phyloP scores from a whole-genome alignment of 2,888 invertebrate species.

The Anthophora plumipes region DNA sequence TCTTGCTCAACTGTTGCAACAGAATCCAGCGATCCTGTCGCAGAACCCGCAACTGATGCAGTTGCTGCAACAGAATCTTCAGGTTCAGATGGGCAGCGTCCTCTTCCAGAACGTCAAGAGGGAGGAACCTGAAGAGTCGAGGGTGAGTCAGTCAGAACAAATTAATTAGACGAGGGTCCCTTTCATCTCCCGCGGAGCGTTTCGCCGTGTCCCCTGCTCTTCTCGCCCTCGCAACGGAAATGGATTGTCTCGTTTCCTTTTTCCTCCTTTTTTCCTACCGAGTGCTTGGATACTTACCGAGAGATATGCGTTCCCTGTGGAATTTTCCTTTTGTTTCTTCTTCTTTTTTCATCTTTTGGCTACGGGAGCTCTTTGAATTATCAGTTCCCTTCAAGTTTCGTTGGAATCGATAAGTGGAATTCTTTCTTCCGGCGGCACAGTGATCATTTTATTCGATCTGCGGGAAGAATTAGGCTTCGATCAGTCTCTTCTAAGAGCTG shows the following conservation, averaged over 20 bases:
- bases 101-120: constrained; percentile 78
- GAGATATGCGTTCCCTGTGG: neutral
- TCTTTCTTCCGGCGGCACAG: neutral
- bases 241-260: constrained; percentile 44
- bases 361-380: neutral
- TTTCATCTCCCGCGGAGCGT: constrained; percentile 37
- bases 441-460: neutral
- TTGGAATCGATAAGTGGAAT: neutral
- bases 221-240: constrained; percentile 35
- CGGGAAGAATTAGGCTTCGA: no score
- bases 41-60: constrained; percentile 83
- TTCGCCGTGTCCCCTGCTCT: constrained; percentile 11
- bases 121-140: constrained; percentile 80
- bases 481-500: no score
- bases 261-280: constrained; percentile 9
- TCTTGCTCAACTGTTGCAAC: constrained; percentile 81
- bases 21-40: constrained; percentile 81
- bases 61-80: constrained; percentile 82
- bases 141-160: constrained; percentile 76
- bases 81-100: constrained; percentile 82
- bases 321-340: neutral
- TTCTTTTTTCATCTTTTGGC: no score
- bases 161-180: constrained; percentile 59
- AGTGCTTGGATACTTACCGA: neutral
- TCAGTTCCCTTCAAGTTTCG: neutral